Base-by-base conservation (phyloP, 2,888 invertebrate genomes). In the Dorcus hopei region DNA sequence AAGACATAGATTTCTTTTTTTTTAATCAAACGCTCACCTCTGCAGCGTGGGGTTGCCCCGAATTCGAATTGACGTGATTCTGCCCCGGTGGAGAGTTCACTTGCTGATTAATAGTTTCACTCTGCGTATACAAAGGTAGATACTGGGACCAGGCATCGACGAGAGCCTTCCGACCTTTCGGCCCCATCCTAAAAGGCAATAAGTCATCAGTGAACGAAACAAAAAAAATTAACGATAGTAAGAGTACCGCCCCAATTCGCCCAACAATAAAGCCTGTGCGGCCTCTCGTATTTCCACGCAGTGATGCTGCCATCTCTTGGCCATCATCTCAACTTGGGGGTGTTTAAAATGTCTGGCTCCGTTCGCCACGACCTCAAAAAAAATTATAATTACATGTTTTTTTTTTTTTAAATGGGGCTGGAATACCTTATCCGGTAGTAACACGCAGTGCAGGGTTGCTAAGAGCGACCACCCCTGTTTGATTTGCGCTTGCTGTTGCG, bases 271-370 rank as follows among this genome's bases (percentile, higher is more conserved):
- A 8, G 97, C 97, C 74, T 99, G 99, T 0, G 97, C 93, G 0
- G 98, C 98, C 78, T 98, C 97, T 3, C 99, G 83, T 49, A 96
- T 95, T 82, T 99, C 98, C 4, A 98, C 85, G 77, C 98, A 99
- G 69, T 97, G 93, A 80, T 99, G 98, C 77, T 99, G 98, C 99
- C 99, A 99, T 61, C 97, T 84, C 14, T 97, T 87, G 0, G 97
- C 98, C 82, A 99, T 84, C 88, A 97, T 93, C 79, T 99, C 98
- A 3, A 99, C 94, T 78, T 95, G 93, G 0, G 97, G 97, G n/a
- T 95, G 86, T 74, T 96, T 94, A 79, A 94, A 96, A 61, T 85
- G 85, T 76, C 87, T 88, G 0, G 89, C 87, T 39, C 90, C 90
- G 72, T 83, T 78, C 69, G 72, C 80, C 58, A 78, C 73, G 16